Base-by-base conservation (phyloP, 1,140 invertebrate genomes). In the Drosophila quadrilineata region DNA sequence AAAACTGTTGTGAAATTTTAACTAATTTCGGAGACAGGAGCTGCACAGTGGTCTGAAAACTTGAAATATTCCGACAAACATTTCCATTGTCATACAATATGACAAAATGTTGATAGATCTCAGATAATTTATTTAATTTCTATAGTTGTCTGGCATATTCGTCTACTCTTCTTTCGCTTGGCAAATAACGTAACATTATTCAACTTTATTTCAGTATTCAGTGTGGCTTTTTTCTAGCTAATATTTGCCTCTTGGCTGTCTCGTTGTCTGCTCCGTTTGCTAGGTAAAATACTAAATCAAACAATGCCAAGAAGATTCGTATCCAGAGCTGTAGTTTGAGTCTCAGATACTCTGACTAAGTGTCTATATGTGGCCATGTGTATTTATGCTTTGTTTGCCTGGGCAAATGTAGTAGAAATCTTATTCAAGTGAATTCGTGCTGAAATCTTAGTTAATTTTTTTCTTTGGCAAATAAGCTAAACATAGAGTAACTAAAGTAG, bases 371-470 rank as follows among this genome's bases (percentile, higher is more conserved):
- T 57, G n/a, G 19, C 48, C 45, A 2, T 49, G 48, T 40, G 28
- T 60, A 54, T 69, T 53, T 72, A 59, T 58, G 17, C 31, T 65
- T 59, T 72, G 66, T 72, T 72, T 72, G 66, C 53, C 28, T 19
- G 49, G 24, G 66, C 49, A 73, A 73, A 70, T 73, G 70, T 73
- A 65, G 67, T 60, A 70, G 66, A 73, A 73, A 70, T 70, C 60
- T 48, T 65, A 33, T 59, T 73, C 59, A 65, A 73, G 67, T 70
- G 59, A 73, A 65, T 70, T 72, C 70, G 69, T 24, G 64, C 64
- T 62, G 57, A 68, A 71, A 71, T 69, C 69, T 71, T 71, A 71
- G 69, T 70, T 64, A 72, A 72, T 72, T 72, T 70, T 69, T 69
- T n/a, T n/a, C n/a, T n/a, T 69, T 70, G 35, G 58, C 69, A 72